Evolutionary conservation across 1,140 invertebrate species (phyloP), one percentile per base, ranked within the genome.

Genomic region (Cherax quadricarinatus): DNA sequence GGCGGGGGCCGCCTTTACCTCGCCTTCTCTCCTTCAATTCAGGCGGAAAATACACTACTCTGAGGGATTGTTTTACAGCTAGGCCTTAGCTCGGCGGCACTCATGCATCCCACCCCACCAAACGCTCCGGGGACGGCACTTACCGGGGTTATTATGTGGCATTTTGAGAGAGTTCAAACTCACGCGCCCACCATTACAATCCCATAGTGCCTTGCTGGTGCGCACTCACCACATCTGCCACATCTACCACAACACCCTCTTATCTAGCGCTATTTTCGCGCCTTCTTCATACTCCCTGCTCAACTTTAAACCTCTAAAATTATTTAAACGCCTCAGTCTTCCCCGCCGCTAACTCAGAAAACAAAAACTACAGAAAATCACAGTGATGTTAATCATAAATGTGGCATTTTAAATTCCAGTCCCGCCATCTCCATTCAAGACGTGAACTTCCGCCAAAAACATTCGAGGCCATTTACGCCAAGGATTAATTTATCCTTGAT

Each of bases 151-250:
- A 95, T 95, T 95, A 95, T 95, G 95, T 94, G 95, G 94, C 95
- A 95, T 95, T 96, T 75, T 84, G 78, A 88, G 80, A 51, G 85
- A 96, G 96, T 96, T 96, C 96, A 96, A 96, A 96, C 96, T 96
- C 96, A 96, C 96, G 96, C 96, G 96, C 96, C 96, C 96, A 96
- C 96, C 96, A 96, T 96, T 96, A 95, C 96, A 95, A 95, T 96
- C 96, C 96, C 96, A 96, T 94, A 95, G 95, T 95, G 95, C 94
- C 94, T 94, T 93, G 94, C 94, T 94, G 94, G 91, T 94, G 94
- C 94, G 94, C 91, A 14, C 53, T 41, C 30, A 41, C 30, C 53
- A 57, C 53, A 57, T 14, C 83, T 82, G 84, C 84, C 78, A 81
- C 14, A 6, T 78, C 3, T 18, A 82, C n/a, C n/a, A 18, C n/a